Conservation (phyloP, 2,888 invertebrate species). For the Tortrix viridana region DNA sequence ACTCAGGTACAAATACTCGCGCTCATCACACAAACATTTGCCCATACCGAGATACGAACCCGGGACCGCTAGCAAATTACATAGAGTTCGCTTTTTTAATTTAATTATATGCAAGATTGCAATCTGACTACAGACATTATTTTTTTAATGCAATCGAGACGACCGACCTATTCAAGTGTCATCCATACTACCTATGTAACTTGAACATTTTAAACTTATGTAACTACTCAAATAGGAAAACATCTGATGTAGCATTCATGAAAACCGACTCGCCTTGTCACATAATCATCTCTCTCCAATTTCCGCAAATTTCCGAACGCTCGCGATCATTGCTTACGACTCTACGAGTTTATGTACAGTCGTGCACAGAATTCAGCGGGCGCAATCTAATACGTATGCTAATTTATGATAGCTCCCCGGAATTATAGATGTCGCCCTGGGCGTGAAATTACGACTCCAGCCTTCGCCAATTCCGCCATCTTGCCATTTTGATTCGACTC, state of each 20-base stretch:
- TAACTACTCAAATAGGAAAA: neutral
- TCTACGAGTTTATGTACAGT: slow-evolving; percentile 56
- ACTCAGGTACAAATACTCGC: too few relatives aligned
- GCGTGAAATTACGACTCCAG: slow-evolving; percentile 70
- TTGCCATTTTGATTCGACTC: slow-evolving; percentile 67
- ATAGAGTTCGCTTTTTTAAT: too few relatives aligned
- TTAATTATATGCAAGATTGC: too few relatives aligned
- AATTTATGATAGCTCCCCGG: slow-evolving; percentile 77
- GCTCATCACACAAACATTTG: too few relatives aligned
- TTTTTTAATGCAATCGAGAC: neutral
- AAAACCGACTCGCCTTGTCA: slow-evolving; percentile 38
- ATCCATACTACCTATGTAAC: neutral
- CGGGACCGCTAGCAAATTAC: too few relatives aligned
- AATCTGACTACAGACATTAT: too few relatives aligned
- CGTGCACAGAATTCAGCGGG: slow-evolving; percentile 69
- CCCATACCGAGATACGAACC: too few relatives aligned
- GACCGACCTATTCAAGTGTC: neutral
- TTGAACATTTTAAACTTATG: neutral
- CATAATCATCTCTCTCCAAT: slow-evolving; percentile 48
- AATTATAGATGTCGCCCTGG: slow-evolving; percentile 80
- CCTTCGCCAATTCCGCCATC: slow-evolving; percentile 65
- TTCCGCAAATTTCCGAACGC: slow-evolving; percentile 50
- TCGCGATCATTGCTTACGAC: slow-evolving; percentile 43
- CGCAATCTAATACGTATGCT: slow-evolving; percentile 81
- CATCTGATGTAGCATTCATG: neutral